Evolutionary conservation across 2,113 vertebrate species (phyloP).

Genomic region (Promerops cafer): DNA sequence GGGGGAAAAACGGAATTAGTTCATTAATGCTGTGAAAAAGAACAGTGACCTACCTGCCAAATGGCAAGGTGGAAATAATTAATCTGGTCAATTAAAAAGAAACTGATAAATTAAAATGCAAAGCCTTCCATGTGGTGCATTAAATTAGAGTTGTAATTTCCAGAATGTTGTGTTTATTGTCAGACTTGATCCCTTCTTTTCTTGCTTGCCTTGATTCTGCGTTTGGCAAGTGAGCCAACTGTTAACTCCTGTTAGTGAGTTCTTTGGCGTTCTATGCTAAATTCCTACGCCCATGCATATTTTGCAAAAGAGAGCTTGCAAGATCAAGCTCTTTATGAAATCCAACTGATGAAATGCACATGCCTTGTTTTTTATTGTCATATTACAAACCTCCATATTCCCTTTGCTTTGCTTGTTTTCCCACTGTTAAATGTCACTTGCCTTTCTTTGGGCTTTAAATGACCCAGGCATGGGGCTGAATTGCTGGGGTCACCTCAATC

Average conservation of each 20-base stretch:
- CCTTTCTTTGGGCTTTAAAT: constrained; percentile 20
- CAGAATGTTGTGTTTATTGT: not conserved
- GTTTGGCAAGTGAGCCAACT: constrained; percentile 18
- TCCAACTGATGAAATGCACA: not conserved
- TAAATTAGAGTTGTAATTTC: constrained; percentile 35
- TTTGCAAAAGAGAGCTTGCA: not conserved
- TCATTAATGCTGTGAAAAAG: constrained; percentile 73
- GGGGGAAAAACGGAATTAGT: constrained; percentile 54
- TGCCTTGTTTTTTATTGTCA: not conserved
- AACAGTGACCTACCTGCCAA: constrained; percentile 76
- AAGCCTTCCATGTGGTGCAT: constrained; percentile 30
- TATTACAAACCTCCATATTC: not conserved
- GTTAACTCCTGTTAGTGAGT: not conserved
- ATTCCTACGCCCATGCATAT: not conserved
- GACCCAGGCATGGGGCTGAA: not conserved
- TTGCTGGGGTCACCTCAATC: constrained; percentile 60
- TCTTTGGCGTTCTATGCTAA: not conserved
- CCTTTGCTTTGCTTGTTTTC: not conserved
- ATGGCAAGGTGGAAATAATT: constrained; percentile 78
- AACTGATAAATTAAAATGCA: constrained; percentile 72
- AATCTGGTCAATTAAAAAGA: constrained; percentile 77
- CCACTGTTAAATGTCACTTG: constrained; percentile 11
- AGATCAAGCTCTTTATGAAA: constrained; percentile 2
- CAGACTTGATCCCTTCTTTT: not conserved
- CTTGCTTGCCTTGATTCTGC: not conserved